Evolutionary conservation across 2,888 invertebrate genomes (phyloP), one percentile per base, ranked within the genome.

Genomic region (Drosophila antonietae): DNA sequence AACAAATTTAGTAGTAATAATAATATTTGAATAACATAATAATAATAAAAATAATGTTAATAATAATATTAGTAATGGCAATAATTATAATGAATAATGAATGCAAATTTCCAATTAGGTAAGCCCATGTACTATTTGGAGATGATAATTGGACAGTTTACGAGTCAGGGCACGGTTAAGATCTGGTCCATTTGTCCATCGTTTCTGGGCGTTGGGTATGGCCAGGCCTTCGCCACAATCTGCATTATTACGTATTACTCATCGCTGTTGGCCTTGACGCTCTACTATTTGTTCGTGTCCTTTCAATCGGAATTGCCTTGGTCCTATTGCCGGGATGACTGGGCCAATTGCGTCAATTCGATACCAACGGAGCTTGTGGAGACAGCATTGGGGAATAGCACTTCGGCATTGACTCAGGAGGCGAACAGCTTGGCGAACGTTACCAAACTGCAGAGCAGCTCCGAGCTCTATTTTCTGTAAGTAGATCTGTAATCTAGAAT

Each of bases 71-170:
- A 2, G 20, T 46, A 15, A 46, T 20, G 2, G 0, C 12, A 14
- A 44, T 44, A 2, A 33, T 1, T 28, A n/a, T 10, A 3, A 31
- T 47, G 23, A 28, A 2, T 49, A 31, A 47, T 28, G 28, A 5
- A 28, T 28, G 15, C 1, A 5, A 1, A 41, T 28, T 28, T 28
- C 12, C 20, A 10, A 6, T 33, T 14, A 57, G 96, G 96, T 56
- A 95, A 96, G 81, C 97, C 97, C 0, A 95, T 97, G 93, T 97
- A 97, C 91, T 97, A 96, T 90, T 93, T 98, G 90, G 97, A 98
- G 93, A 95, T 96, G 93, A 94, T 95, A 2, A 91, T 97, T 12
- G 97, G 97, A 14, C 97, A 98, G 91, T 98, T 97, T 90, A 95
- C 96, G 64, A 95, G 96, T 64, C 95, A 95, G 86, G 97, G 97